A percentile compares a stretch with the other conserved stretches of the same genome.
phyloP scores from a whole-genome alignment of 2,113 vertebrate genomes.

The Hipposideros armiger region DNA sequence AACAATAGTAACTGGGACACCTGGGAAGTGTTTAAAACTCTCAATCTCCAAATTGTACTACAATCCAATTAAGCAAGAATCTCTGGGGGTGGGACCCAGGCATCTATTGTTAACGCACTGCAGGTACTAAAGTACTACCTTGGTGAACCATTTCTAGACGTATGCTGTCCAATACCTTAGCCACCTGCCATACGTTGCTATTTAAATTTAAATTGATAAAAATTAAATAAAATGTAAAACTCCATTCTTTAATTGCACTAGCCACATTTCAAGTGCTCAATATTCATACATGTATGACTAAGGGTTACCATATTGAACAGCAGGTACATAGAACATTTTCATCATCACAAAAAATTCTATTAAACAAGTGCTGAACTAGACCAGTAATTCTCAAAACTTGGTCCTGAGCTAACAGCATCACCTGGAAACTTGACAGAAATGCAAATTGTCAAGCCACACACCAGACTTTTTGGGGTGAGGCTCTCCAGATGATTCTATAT shows the following conservation, averaged over 20 bases:
- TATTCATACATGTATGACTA: neutral
- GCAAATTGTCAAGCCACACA: neutral
- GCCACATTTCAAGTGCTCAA: neutral
- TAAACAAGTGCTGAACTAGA: neutral
- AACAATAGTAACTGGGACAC: neutral
- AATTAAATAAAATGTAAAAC: conserved; percentile 21
- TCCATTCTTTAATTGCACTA: neutral
- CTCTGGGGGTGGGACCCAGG: neutral
- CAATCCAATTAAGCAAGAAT: neutral
- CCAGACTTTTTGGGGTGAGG: neutral
- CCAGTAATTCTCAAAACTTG: neutral
- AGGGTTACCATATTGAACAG: neutral
- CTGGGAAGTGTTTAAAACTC: neutral
- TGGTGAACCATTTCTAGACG: neutral
- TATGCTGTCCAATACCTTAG: neutral
- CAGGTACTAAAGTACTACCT: neutral
- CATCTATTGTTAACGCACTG: neutral
- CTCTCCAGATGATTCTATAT: neutral
- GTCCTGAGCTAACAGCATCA: neutral
- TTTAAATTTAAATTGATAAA: conserved; percentile 7
- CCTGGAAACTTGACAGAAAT: neutral
- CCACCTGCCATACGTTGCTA: neutral
- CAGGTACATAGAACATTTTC: neutral
- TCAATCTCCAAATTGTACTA: neutral
- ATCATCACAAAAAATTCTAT: neutral